Base-by-base conservation (phyloP, 2,797 vertebrate genomes). In the Galagoides demidoff region DNA sequence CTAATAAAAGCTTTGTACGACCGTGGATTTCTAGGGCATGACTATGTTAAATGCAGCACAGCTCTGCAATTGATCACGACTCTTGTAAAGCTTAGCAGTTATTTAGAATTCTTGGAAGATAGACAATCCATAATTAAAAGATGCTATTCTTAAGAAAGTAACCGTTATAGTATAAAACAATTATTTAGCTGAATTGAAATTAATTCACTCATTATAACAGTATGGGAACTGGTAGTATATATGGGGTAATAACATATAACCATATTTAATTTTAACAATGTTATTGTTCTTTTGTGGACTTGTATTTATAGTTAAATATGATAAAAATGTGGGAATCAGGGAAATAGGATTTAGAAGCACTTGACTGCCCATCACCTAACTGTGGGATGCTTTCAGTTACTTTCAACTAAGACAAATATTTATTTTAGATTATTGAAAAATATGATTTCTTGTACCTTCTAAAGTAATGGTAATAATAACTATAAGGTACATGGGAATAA, bases 1-100 rank as follows among this genome's bases (percentile, higher is more conserved):
- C 94, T 81, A 96, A 93, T 88, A 95, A 97, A 94, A 70, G 76
- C 29, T 87, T 91, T 66, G 85, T 78, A 95, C 76, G 96, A 93
- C 29, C 14, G 88, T 96, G 37, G 73, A 70, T 95, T 96, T 95
- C 73, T 77, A 87, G 83, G 68, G 45, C 79, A 85, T 66, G 83
- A 5, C 73, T 90, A 34, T 96, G 84, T 96, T 95, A 96, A 96
- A 96, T n/a, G 86, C 16, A 87, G 83, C 37, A 37, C 55, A 95
- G 81, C 20, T 77, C 91, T 85, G 29, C 10, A 85, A 85, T 91
- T 95, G 85, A 94, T 95, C 11, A 11, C 84, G 37, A 76, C 11
- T 78, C 81, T 94, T 61, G 22, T 83, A 90, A 89, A 66, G 22
- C 76, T 96, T 78, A 93, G 61, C 94, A 68, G 73, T 68, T 92